Evolutionary conservation across 2,888 invertebrate species (phyloP).

Genomic region (Epinotia brunnichana): DNA sequence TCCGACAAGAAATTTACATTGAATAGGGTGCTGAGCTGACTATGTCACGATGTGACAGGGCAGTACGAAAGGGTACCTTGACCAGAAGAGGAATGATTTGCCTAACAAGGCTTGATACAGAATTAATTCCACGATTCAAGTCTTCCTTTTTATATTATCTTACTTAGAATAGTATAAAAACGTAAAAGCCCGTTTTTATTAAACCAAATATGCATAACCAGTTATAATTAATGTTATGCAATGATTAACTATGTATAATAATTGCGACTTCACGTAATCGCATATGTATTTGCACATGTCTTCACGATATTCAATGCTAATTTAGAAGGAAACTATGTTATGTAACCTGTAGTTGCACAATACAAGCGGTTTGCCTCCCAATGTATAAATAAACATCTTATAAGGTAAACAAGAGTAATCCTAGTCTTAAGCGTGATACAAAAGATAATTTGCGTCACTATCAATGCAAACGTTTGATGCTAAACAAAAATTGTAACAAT

Average conservation of each 20-base stretch:
- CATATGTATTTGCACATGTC: constrained; percentile 43
- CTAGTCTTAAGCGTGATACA: constrained; percentile 53
- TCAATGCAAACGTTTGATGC: constrained; percentile 58
- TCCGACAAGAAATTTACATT: constrained; percentile 74
- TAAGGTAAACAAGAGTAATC: constrained; percentile 48
- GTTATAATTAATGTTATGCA: constrained; percentile 32
- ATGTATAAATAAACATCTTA: constrained; percentile 49
- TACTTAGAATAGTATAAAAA: background rate
- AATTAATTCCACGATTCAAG: constrained; percentile 8
- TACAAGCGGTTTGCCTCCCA: constrained; percentile 47
- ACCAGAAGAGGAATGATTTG: constrained; percentile 63
- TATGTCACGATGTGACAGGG: constrained; percentile 70
- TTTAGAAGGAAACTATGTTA: constrained; percentile 48
- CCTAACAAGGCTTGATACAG: constrained; percentile 22
- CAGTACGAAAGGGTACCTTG: constrained; percentile 77
- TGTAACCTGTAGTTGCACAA: constrained; percentile 42
- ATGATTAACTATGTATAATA: constrained; percentile 34
- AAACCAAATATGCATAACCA: constrained; percentile 26
- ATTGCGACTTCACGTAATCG: constrained; percentile 27
- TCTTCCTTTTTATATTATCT: background rate
- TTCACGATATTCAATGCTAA: constrained; percentile 46
- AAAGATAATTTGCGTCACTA: constrained; percentile 61
- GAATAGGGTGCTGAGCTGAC: constrained; percentile 74
- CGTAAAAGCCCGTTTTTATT: constrained; percentile 25
- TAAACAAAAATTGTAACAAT: constrained; percentile 55